Evolutionary conservation across 2,888 invertebrate species (phyloP), one percentile per base, ranked within the genome.

Genomic region (Helicoverpa assulta): DNA sequence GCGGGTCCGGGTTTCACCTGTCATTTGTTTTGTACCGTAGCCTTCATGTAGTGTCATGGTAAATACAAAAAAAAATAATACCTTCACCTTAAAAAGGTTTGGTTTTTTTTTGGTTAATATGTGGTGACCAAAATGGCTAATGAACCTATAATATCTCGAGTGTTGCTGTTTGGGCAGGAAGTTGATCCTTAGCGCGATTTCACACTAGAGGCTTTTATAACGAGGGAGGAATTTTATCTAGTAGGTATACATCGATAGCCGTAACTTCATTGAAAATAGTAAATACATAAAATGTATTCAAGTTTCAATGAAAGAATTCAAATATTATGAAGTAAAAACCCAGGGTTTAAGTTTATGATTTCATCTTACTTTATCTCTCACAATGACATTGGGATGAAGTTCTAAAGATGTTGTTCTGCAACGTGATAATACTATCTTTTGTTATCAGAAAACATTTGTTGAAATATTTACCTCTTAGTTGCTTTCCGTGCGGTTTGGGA

Each of bases 381-480:
- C 53, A 67, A 61, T 83, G 72, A 71, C 78, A 81, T 75, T 81
- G 70, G 64, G 43, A 43, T 61, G 10, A 33, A 70, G 50, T 64
- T 73, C 51, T 54, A 19, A 69, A 67, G 72, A 61, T 68, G 60
- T 70, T 75, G 56, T 67, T 70, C 61, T 64, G 19, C 51, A 47
- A 58, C n/a, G 40, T 43, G 83, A 83, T 83, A 79, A 55, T 68
- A 54, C 85, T 70, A 85, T 87, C 86, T 59, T 53, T 16, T 19
- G 60, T 72, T 81, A 83, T 86, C 81, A 72, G 43, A 61, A 67
- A 67, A 56, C 18, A 71, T 68, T 71, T 75, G 43, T 43, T 43
- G 43, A 43, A 71, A 72, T 69, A 67, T 73, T 76, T 77, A 78
- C 73, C 66, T 72, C 62, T 83, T 80, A 71, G 78, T 77, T 70